Evolutionary conservation across 2,888 invertebrate genomes (phyloP).

Genomic region (Pterostichus madidus): DNA sequence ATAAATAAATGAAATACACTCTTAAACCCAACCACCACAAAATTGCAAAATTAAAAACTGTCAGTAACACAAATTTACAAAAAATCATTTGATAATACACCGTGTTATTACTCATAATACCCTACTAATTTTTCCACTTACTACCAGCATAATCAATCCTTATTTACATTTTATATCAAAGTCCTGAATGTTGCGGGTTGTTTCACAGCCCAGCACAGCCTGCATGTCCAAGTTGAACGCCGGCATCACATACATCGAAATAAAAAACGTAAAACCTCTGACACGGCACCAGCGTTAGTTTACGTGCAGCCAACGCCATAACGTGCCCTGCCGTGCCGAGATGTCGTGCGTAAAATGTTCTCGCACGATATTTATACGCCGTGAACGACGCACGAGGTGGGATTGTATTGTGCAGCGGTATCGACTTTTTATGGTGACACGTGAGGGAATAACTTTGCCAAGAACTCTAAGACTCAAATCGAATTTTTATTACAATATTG

Average conservation of each 20-base stretch:
- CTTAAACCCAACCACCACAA: not conserved
- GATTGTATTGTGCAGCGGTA: conserved; percentile 17
- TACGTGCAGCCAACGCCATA: conserved; percentile 34
- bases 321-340: conserved; percentile 21
- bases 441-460: not conserved
- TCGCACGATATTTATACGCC: conserved; percentile 33
- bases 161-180: conserved; percentile 15
- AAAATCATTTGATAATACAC: not conserved
- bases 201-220: not conserved
- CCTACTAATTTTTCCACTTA: not conserved
- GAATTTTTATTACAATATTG: not conserved
- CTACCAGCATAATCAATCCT: conserved; percentile 19
- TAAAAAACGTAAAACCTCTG: conserved; percentile 15
- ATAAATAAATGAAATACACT: not conserved
- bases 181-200: conserved; percentile 1
- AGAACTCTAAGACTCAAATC: not conserved
- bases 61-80: not conserved
- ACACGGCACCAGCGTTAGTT: not conserved
- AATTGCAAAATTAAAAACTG: not conserved
- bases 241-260: not conserved
- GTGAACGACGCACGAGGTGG: not conserved
- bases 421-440: conserved; percentile 5
- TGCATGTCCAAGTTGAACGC: not conserved
- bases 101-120: not conserved
- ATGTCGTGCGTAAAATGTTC: conserved; percentile 49